Evolutionary conservation across 2,113 vertebrate species (phyloP), one percentile per base, ranked within the genome.

Genomic region (Chitala chitala): DNA sequence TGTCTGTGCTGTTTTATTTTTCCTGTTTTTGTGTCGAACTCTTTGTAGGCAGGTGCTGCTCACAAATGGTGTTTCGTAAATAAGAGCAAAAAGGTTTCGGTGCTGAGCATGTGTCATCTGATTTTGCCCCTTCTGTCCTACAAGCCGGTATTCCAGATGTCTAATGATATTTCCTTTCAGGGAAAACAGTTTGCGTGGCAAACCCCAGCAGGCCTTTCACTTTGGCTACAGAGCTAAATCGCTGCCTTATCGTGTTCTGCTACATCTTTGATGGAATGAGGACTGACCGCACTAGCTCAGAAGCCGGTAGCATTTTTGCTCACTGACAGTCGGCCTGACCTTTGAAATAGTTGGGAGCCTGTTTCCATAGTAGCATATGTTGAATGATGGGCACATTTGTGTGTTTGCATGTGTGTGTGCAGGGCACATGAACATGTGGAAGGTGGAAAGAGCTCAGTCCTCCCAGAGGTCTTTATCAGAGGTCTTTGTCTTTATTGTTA

Each of bases 291-390:
- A n/a, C n/a, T n/a, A n/a, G n/a, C n/a, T n/a, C 36, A 38, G 12
- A 4, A 42, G 24, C 22, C 7, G 54, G 40, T n/a, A 38, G 15
- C 36, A 29, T 6, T 22, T 13, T 5, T 22, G 31, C 38, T 36
- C 50, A 36, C 48, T 44, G 53, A 29, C 59, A 3, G 59, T 29
- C 7, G 12, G 31, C 59, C 3, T 22, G 1, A 48, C 44, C 72
- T 61, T 48, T 68, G 36, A 51, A 50, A 38, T 46, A 48, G 17
- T 81, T 78, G 78, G 80, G 78, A 87, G 86, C 86, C 87, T 85
- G 84, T 88, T 89, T 82, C 87, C 78, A 77, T 84, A 77, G 73
- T 59, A 74, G 79, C 78, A 79, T 8, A 9, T 20, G 33, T 44
- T 70, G 31, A 12, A 66, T 79, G 75, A 83, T 85, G 77, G 82